These are phyloP conservation scores for Sus scrofa DNA, from an alignment of 2,113 vertebrate genomes.

Conservation along the genomic window DNA sequence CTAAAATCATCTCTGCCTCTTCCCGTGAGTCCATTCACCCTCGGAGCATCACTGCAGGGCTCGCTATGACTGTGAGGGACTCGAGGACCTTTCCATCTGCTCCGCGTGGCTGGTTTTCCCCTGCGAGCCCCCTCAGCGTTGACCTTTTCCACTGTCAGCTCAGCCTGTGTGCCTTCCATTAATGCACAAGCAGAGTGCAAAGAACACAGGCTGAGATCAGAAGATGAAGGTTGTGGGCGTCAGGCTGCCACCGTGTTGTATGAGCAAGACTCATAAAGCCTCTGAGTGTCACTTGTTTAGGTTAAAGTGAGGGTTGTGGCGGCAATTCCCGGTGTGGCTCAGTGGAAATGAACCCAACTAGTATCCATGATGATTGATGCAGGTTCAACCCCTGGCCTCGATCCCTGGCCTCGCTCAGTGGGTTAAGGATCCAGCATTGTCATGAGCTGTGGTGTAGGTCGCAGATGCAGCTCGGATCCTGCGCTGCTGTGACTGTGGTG, in stretches of 20 bases:
- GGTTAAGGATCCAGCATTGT: too few relatives aligned
- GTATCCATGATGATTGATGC: too few relatives aligned
- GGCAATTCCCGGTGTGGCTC: too few relatives aligned
- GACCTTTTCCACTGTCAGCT: too few relatives aligned
- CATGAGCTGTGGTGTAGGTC: too few relatives aligned
- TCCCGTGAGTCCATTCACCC: not conserved
- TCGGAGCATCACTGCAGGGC: not conserved
- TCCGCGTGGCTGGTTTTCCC: not conserved
- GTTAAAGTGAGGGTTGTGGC: not conserved
- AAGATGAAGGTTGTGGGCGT: not conserved
- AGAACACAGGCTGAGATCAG: not conserved
- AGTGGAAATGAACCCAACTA: too few relatives aligned
- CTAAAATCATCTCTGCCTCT: not conserved
- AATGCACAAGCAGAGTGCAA: not conserved
- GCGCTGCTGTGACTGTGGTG: too few relatives aligned
- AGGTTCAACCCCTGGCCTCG: too few relatives aligned
- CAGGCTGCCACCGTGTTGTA: not conserved
- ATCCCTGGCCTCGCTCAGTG: too few relatives aligned
- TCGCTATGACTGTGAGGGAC: too few relatives aligned
- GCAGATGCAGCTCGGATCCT: too few relatives aligned
- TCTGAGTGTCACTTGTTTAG: not conserved
- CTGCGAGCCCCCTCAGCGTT: not conserved
- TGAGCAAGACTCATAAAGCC: not conserved
- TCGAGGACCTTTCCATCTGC: not conserved
- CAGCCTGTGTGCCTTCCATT: not conserved